Evolutionary conservation across 2,113 vertebrate genomes (phyloP), one percentile per base, ranked within the genome.

Genomic region (Saimiri boliviensis): DNA sequence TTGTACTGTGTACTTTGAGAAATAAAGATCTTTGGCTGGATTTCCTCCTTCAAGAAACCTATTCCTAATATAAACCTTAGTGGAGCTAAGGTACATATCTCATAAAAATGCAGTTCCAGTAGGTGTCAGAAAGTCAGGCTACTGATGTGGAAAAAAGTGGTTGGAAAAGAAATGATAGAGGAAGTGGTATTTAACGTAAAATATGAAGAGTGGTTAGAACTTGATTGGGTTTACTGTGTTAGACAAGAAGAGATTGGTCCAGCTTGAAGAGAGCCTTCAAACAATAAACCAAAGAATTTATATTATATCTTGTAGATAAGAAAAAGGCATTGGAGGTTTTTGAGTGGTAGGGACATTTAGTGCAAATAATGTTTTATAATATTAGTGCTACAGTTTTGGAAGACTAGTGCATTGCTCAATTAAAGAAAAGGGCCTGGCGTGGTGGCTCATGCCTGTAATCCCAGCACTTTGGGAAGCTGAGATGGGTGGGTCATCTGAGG

Each of bases 311-410:
- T 58, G 16, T 54, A 35, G 21, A 3, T 86, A 54, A 86, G 63
- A 84, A 77, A 95, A 86, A 56, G 21, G 9, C 5, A 42, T 30
- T 77, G 37, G 37, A 49, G 8, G 40, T 54, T 91, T 79, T 81
- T 77, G 82, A 74, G 30, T 82, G 9, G 30, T 16, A 93, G 70
- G n/a, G 45, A 56, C 1, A 40, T 89, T 25, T 73, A 25, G 66
- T 32, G 19, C n/a, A 60, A 56, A 6, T 85, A 25, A n/a, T 88
- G 32, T 71, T 66, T 94, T 93, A 30, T 60, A 52, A 63, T 91
- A 27, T 92, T 71, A 83, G 37, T 86, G 7, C n/a, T 86, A 58
- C 85, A 37, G 12, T 89, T 96, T 93, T 95, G n/a, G 66, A 95
- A 93, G 35, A 8, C 60, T 74, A n/a, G 3, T 32, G 20, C 3